These are phyloP conservation scores for Eristalis arbustorum DNA, from an alignment of 2,888 invertebrate genomes.

Conservation along the genomic window DNA sequence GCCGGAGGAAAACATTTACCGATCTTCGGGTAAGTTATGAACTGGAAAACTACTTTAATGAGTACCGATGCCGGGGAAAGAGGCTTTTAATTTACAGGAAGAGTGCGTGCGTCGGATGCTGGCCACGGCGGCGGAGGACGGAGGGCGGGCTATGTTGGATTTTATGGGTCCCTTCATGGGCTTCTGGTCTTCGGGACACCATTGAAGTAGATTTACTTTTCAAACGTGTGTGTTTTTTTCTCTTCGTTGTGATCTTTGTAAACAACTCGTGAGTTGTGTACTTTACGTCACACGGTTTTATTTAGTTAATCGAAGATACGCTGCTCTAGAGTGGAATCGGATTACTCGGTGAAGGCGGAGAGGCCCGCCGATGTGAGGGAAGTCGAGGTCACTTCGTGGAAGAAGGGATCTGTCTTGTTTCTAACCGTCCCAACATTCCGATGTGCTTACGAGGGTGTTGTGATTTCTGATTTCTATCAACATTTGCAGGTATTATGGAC, in stretches of 20 bases:
- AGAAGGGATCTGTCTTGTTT: not conserved
- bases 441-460: not conserved
- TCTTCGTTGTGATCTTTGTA: conserved; percentile 24
- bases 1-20: conserved; percentile 49
- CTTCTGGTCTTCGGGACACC: conserved; percentile 28
- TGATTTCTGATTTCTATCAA: not conserved
- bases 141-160: not conserved
- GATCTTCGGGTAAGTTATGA: conserved; percentile 63
- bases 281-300: conserved; percentile 46
- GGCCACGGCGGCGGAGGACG: not conserved
- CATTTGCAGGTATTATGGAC: too few relatives aligned
- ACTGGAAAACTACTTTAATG: conserved; percentile 66
- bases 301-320: conserved; percentile 23
- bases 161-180: conserved; percentile 37
- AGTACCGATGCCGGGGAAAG: conserved; percentile 18
- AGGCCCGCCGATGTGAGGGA: not conserved
- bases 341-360: not conserved
- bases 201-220: conserved; percentile 37
- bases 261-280: conserved; percentile 52
- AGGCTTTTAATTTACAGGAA: conserved; percentile 37
- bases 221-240: conserved; percentile 23
- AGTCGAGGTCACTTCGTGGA: not conserved
- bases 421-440: not conserved
- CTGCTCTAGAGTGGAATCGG: not conserved
- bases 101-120: conserved; percentile 25